Evolutionary conservation across 2,113 vertebrate genomes (phyloP).

Genomic region (Typhlomys cinereus): DNA sequence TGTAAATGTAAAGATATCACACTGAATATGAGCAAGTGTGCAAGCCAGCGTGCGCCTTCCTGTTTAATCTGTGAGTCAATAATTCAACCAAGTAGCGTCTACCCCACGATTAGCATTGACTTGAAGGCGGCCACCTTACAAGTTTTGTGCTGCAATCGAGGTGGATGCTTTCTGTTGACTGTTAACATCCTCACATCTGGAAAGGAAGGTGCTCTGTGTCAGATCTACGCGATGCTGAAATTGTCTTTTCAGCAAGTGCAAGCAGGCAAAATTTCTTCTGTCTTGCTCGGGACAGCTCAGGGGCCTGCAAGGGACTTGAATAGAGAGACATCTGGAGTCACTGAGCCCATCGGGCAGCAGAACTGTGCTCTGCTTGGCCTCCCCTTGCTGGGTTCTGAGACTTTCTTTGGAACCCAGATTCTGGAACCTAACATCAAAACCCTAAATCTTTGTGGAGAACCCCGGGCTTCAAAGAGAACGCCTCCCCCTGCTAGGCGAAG

Average conservation of each 20-base stretch:
- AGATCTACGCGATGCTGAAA: background rate
- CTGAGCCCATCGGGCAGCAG: background rate
- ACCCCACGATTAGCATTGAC: too few relatives aligned
- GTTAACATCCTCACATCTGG: slow-evolving; percentile 16
- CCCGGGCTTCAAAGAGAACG: slow-evolving; percentile 45
- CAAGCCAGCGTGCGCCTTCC: background rate
- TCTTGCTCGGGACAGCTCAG: slow-evolving; percentile 9
- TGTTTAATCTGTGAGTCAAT: background rate
- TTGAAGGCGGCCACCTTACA: background rate
- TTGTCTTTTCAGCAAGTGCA: background rate
- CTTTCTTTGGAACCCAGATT: background rate
- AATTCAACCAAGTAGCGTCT: background rate
- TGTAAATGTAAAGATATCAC: background rate
- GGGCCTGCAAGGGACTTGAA: slow-evolving; percentile 21
- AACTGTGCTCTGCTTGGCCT: background rate
- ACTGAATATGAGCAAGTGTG: background rate
- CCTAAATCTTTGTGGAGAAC: slow-evolving; percentile 56
- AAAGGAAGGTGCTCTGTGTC: slow-evolving; percentile 23
- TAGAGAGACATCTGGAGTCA: background rate
- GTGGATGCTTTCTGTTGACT: background rate
- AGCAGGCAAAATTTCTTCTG: background rate
- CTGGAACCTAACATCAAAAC: slow-evolving; percentile 56
- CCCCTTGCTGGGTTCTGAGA: background rate
- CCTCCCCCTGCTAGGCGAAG: background rate
- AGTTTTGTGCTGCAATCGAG: background rate